Evolutionary conservation across 2,888 invertebrate species (phyloP), one percentile per base, ranked within the genome.

Genomic region (Machimus atricapillus): DNA sequence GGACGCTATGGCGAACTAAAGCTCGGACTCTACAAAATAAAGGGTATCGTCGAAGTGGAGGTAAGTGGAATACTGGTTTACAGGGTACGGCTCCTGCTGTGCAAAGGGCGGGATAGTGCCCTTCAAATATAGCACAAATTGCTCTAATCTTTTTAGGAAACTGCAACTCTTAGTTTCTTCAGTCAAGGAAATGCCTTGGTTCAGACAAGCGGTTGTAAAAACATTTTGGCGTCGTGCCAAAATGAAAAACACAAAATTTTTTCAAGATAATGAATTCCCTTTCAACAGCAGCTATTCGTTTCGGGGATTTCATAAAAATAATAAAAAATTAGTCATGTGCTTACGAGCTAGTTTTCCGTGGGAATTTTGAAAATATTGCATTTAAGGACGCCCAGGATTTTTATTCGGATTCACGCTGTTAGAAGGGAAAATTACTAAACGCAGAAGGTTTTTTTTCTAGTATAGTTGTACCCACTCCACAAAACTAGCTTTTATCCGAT

Each of bases 21-120:
- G 91, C 94, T 98, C 92, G 97, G 97, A 88, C 95, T 98, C 90
- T 95, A 96, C 90, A 96, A 98, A 94, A 96, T 97, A 91, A 98
- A 98, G 93, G 98, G 98, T 90, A 97, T 97, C 90, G 94, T 98
- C 88, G 98, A 98, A 92, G 96, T 98, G 34, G 98, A 98, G 94
- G 95, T 94, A 73, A 91, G 90, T 89, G 37, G 8, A 16, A 31
- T 34, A 12, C 19, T 4, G 5, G 52, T 31, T 31, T 31, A 3
- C 43, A 14, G 43, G 8, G 12, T 12, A 40, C 16, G 43, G 43
- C 16, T 46, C 16, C 43, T 66, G 27, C 66, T 27, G 27, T 19
- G 66, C 23, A 66, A 66, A 27, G 66, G 66, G 27, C 12, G 19
- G 23, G 1, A 23, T 58, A 8, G n/a, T 23, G 8, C 58, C 23